Evolutionary conservation across 2,888 invertebrate genomes (phyloP), one percentile per base, ranked within the genome.

Genomic region (Ochlodes sylvanus): DNA sequence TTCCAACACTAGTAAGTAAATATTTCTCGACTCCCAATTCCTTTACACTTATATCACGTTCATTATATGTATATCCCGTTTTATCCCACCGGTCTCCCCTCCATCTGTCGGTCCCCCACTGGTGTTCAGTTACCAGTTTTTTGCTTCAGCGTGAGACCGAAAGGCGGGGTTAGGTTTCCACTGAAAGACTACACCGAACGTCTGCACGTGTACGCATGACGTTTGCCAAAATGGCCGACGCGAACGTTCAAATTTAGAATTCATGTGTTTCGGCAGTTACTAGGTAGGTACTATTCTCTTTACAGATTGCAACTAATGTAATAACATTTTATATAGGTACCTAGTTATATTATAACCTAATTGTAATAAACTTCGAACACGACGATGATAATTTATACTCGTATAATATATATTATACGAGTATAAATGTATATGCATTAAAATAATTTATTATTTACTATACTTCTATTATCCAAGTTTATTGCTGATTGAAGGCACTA

Each of bases 171-270:
- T 82, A 79, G 81, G 82, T 88, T 88, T 85, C 87, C 77, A 77
- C 87, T 87, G 92, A 89, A 92, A 92, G 84, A 83, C 83, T 87
- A 92, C 88, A 90, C 92, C 90, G 81, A 47, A 44, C 72, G 69
- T 75, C 77, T 89, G 91, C 91, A 91, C 92, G 91, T 92, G 91
- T 83, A 80, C 68, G 71, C 71, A 71, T 77, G 77, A 77, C 79
- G 77, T 76, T 75, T 68, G 65, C 69, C 77, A 83, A 82, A 73
- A 84, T 84, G 84, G 84, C 83, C 73, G 81, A 72, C 70, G 63
- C 64, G 38, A 57, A 61, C 61, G 68, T 57, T 63, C 62, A 55
- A 64, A 55, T 69, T 64, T 69, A 54, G 63, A 64, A 69, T 34
- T 27, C 52, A 21, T 52, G 27, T 63, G 17, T 19, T 52, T 7